Conservation (phyloP, 1,140 invertebrate species). For the Berghia stephanieae region DNA sequence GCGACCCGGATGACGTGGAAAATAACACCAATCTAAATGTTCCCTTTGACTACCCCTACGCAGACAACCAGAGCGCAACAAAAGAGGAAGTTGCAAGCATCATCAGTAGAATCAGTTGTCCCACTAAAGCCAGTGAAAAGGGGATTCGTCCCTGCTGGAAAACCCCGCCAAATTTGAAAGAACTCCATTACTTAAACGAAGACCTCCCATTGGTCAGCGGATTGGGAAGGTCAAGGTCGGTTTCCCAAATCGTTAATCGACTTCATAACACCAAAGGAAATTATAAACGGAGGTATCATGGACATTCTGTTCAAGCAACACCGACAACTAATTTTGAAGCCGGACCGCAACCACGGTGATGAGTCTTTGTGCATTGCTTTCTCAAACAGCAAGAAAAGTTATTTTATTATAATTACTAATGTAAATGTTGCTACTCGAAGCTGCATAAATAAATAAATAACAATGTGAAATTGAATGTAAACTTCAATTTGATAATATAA, state of each 20-base stretch:
- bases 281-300: neutral
- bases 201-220: slow-evolving; percentile 34
- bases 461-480: no score
- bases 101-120: slow-evolving; percentile 25
- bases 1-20: slow-evolving; percentile 24
- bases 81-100: slow-evolving; percentile 29
- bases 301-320: neutral
- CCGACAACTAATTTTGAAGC: no score
- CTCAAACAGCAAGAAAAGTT: no score
- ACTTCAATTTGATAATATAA: no score
- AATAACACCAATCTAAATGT: slow-evolving; percentile 29
- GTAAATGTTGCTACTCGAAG: neutral
- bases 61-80: slow-evolving; percentile 5
- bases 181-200: neutral
- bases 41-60: slow-evolving; percentile 36
- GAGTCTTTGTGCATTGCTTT: no score
- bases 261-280: slow-evolving; percentile 16
- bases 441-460: no score
- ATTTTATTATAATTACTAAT: no score
- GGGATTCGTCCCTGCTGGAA: slow-evolving; percentile 3
- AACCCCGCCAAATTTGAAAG: neutral
- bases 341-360: no score
- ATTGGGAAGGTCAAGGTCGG: slow-evolving; percentile 28
- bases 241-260: slow-evolving; percentile 33
- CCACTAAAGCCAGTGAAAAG: slow-evolving; percentile 25